A percentile compares a stretch with the other conserved stretches of the same genome.
Evolutionary conservation across 2,888 invertebrate genomes (phyloP).

Genomic region (Smittia sp.): DNA sequence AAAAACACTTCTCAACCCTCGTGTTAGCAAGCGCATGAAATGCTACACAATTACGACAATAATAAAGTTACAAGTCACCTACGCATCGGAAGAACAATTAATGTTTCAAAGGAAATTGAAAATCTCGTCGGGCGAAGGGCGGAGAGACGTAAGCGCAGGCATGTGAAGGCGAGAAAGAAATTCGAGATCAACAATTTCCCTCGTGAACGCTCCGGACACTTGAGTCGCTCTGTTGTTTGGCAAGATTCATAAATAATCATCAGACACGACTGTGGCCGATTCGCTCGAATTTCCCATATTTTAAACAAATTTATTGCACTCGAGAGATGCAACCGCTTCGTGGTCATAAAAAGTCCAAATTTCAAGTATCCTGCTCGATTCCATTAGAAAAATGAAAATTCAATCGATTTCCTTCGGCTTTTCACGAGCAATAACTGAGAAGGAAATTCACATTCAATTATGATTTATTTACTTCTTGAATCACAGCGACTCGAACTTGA

Average conservation of each 20-base stretch:
- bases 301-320: background rate
- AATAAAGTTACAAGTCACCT: constrained; percentile 25
- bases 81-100: constrained; percentile 23
- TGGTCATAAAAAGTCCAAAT: background rate
- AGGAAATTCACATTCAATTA: background rate
- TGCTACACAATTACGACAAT: constrained; percentile 17
- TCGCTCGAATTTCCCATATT: background rate
- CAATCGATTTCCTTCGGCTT: constrained; percentile 1
- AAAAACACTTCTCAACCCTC: background rate
- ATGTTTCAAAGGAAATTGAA: constrained; percentile 21
- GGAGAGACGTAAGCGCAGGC: background rate
- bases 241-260: constrained; percentile 1
- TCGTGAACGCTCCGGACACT: background rate
- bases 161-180: too few relatives aligned
- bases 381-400: constrained; percentile 3
- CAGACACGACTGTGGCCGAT: background rate
- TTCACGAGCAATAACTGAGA: too few relatives aligned
- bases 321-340: background rate
- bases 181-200: too few relatives aligned
- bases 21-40: background rate
- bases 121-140: background rate
- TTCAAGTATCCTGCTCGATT: background rate
- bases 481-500: background rate
- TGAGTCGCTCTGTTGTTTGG: background rate
- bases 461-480: too few relatives aligned